Evolutionary conservation across 2,888 invertebrate genomes (phyloP), one percentile per base, ranked within the genome.

Genomic region (Plagodis dolabraria): DNA sequence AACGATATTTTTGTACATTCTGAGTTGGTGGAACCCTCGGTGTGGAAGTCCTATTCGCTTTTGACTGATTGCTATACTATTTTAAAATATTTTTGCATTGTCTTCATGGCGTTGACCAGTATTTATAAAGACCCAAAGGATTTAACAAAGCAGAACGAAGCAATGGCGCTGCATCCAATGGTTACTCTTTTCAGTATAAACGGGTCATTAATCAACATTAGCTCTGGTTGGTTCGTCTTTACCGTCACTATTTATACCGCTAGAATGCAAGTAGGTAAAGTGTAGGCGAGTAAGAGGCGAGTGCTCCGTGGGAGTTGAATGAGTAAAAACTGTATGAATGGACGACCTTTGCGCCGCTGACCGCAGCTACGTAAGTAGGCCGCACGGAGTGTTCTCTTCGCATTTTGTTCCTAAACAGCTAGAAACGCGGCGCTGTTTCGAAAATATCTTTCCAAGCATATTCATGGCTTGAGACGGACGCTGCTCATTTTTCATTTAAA

Each of bases 351-450:
- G 79, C 69, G 67, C 71, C 62, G 72, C 60, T 79, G 79, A 80
- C 80, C 83, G 82, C 79, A 72, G 77, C 72, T 79, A 76, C 68
- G 76, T 82, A 88, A 86, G 79, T 87, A 78, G 86, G 83, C 77
- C 85, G 79, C 75, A 79, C 75, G 71, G 57, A 43, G 69, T 64
- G 68, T 59, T 72, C 68, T 72, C 67, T 63, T 73, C 75, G 67
- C 68, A 62, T 65, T 69, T 22, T 71, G 65, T 69, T 60, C 53
- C 52, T 62, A 64, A 73, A 71, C 67, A 65, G 60, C 51, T 63
- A 53, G 44, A 59, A 67, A 51, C 44, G 47, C 59, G 48, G 53
- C 11, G 53, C 53, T 5, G 7, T 9, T 38, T 7, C 38, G 7
- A 38, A 38, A 38, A 38, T 38, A 38, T 38, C 38, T 7, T 38